Evolutionary conservation across 1,140 invertebrate genomes (phyloP).

Genomic region (Heliothis virescens): DNA sequence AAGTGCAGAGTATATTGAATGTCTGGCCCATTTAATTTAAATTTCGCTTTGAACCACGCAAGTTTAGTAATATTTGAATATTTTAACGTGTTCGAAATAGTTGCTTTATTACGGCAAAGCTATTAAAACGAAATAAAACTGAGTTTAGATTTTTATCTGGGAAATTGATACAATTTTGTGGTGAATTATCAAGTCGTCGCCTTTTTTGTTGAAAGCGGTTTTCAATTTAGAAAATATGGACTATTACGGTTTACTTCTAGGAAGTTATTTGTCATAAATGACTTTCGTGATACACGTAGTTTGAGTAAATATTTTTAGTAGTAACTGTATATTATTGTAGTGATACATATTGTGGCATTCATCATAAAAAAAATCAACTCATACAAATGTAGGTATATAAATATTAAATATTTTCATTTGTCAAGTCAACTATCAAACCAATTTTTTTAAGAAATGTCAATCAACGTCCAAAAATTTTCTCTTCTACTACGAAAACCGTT

Average conservation of each 20-base stretch:
- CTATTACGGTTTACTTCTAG: too few relatives aligned
- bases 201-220: neutral
- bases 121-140: neutral
- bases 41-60: neutral
- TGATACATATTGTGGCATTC: too few relatives aligned
- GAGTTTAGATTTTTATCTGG: neutral
- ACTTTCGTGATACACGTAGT: too few relatives aligned
- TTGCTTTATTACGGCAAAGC: neutral
- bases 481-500: neutral
- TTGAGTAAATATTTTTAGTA: too few relatives aligned
- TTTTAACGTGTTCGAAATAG: neutral
- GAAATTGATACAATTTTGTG: neutral
- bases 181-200: neutral
- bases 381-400: too few relatives aligned
- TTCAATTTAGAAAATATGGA: too few relatives aligned
- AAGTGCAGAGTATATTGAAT: constrained; percentile 3
- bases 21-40: neutral
- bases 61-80: constrained; percentile 18
- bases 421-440: neutral
- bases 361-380: too few relatives aligned
- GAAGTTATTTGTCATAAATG: too few relatives aligned
- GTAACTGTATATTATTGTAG: too few relatives aligned
- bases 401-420: too few relatives aligned
- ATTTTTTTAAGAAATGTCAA: neutral
- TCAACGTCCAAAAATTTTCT: neutral